Evolutionary conservation across 2,113 vertebrate genomes (phyloP), one percentile per base, ranked within the genome.

Genomic region (Cyphomyrus plagiostoma): DNA sequence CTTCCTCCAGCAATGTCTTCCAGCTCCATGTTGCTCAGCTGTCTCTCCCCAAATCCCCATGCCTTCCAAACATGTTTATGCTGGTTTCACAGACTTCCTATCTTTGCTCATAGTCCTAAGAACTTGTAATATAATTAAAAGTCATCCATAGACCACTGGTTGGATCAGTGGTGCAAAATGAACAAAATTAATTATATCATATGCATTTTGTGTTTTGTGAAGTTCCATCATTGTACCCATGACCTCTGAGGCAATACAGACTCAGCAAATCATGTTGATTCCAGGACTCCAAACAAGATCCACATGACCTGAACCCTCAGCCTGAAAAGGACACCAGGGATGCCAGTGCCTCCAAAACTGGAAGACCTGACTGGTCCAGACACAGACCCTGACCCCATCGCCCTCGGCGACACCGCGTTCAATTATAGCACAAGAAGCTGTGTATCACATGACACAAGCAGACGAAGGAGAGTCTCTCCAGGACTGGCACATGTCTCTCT

Each of bases 361-460:
- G 35, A 89, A 90, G 93, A 88, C 92, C 89, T 45, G 90, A 90
- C 95, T 92, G 80, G 92, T 89, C 91, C 93, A 92, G 87, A 90
- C 89, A 74, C 88, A 89, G 90, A 93, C 91, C 92, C 93, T 91
- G 88, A 93, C 89, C 88, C 42, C 35, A 49, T 91, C 90, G 86
- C 88, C 89, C 70, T 77, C 70, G 50, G 77, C 86, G 91, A 92
- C 91, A 89, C 19, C 4, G 74, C 89, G 88, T 91, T 92, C 91
- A 92, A 91, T 93, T 92, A 94, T 93, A 94, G 92, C 88, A 50
- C 88, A 92, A 48, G 91, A 90, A 89, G 88, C 92, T 80, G 35
- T 89, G 85, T 70, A 88, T 91, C 89, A 89, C 90, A 89, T 93
- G 88, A 89, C 92, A 80, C 15, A 6, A 17, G 74, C 13, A 30